A percentile compares a stretch with the other conserved stretches of the same genome.
phyloP scores from a whole-genome alignment of 2,888 invertebrate species.

The Pherbina coryleti region DNA sequence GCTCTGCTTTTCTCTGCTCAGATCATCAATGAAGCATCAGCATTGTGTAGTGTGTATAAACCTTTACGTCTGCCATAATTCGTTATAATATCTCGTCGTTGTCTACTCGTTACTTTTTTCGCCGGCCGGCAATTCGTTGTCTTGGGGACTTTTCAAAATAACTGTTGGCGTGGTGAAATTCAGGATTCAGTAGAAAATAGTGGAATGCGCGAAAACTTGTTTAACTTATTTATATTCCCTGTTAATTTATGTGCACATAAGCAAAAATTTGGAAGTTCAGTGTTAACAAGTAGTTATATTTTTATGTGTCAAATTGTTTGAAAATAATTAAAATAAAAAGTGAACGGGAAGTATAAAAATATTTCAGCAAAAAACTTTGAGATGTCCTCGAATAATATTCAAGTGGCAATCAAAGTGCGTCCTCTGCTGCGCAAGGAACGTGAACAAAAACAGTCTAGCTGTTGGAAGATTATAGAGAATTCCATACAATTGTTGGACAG shows the following conservation, averaged over 20 bases:
- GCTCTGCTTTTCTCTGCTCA: too few species aligned
- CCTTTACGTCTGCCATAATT: too few species aligned
- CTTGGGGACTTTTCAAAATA: conserved; percentile 4
- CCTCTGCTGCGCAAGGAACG: conserved; percentile 78
- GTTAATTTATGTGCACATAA: background rate
- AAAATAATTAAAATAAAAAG: background rate
- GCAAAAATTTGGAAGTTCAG: background rate
- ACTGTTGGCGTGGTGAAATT: conserved; percentile 15
- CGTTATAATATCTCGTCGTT: background rate
- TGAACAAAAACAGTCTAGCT: conserved; percentile 74
- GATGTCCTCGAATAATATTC: conserved; percentile 70
- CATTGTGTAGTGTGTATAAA: too few species aligned
- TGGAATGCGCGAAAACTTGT: too few species aligned
- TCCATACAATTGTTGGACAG: conserved; percentile 74
- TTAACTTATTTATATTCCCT: background rate
- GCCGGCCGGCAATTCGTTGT: too few species aligned
- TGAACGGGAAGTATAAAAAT: background rate
- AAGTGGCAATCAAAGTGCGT: conserved; percentile 82
- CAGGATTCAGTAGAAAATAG: too few species aligned
- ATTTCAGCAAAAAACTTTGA: background rate
- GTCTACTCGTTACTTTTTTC: background rate
- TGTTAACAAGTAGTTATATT: background rate
- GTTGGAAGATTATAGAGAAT: conserved; percentile 76
- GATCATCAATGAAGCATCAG: too few species aligned
- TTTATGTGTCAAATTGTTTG: conserved; percentile 7